phyloP scores from a whole-genome alignment of 2,888 invertebrate genomes.

The Pheosia gnoma region DNA sequence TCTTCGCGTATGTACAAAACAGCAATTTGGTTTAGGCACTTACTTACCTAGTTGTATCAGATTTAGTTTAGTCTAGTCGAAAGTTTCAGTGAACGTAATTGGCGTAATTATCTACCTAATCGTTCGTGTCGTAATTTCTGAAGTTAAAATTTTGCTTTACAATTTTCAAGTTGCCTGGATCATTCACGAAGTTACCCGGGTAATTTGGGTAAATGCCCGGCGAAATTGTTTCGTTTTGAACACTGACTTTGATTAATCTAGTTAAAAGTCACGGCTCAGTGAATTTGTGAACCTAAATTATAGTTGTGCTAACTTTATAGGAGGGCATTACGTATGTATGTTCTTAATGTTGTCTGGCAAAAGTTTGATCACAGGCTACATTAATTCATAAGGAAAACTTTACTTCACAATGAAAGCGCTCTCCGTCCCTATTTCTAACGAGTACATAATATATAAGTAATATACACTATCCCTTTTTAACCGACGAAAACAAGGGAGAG shows the following conservation, averaged over 20 bases:
- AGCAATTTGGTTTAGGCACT: too few relatives aligned
- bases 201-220: conserved; percentile 1
- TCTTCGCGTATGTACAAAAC: too few relatives aligned
- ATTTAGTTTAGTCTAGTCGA: too few relatives aligned
- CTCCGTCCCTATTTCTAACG: too few relatives aligned
- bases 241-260: conserved; percentile 18
- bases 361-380: neutral
- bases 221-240: conserved; percentile 12
- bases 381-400: neutral
- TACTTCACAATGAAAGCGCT: too few relatives aligned
- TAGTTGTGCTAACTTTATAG: neutral
- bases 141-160: neutral
- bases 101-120: neutral
- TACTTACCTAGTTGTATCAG: too few relatives aligned
- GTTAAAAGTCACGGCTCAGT: conserved; percentile 3
- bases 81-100: neutral
- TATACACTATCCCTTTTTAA: too few relatives aligned
- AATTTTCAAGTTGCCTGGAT: neutral
- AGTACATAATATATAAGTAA: too few relatives aligned
- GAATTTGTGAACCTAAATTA: neutral
- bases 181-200: neutral
- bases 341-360: neutral
- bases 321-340: neutral
- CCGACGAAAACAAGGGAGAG: too few relatives aligned
- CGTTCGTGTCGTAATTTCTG: neutral